These are phyloP conservation scores for Macrotus californicus DNA, from an alignment of 2,113 vertebrate species.

Conservation along the genomic window DNA sequence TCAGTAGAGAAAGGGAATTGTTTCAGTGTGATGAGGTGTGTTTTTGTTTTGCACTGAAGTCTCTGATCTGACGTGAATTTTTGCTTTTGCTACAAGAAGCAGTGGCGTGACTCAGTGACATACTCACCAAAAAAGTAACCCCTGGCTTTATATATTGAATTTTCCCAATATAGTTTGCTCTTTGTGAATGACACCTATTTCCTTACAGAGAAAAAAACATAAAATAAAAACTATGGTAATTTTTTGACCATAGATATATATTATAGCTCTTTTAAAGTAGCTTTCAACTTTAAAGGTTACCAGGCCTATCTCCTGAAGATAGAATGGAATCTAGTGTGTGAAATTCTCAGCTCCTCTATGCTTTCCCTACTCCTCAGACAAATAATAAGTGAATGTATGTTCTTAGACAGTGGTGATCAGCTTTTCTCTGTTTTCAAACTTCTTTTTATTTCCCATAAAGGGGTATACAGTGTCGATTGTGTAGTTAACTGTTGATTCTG, in stretches of 20 bases:
- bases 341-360: not conserved
- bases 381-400: not conserved
- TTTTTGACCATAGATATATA: not conserved
- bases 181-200: not conserved
- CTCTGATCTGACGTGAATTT: not conserved
- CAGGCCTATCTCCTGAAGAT: not conserved
- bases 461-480: not conserved
- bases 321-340: not conserved
- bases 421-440: not conserved
- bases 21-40: not conserved
- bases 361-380: not conserved
- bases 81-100: not conserved
- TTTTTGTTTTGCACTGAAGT: not conserved
- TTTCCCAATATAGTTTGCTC: conserved; percentile 9
- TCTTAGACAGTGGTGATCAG: not conserved
- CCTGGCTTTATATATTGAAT: not conserved
- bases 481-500: not conserved
- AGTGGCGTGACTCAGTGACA: not conserved
- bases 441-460: not conserved
- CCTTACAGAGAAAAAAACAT: not conserved
- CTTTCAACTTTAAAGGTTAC: not conserved
- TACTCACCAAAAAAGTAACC: not conserved
- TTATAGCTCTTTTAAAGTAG: not conserved
- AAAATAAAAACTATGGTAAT: not conserved
- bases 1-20: conserved; percentile 10